Percentiles rank a stretch among this genome's conserved stretches.
These are phyloP conservation scores for Condylura cristata DNA, from an alignment of 2,113 vertebrate species.

Conservation along the genomic window DNA sequence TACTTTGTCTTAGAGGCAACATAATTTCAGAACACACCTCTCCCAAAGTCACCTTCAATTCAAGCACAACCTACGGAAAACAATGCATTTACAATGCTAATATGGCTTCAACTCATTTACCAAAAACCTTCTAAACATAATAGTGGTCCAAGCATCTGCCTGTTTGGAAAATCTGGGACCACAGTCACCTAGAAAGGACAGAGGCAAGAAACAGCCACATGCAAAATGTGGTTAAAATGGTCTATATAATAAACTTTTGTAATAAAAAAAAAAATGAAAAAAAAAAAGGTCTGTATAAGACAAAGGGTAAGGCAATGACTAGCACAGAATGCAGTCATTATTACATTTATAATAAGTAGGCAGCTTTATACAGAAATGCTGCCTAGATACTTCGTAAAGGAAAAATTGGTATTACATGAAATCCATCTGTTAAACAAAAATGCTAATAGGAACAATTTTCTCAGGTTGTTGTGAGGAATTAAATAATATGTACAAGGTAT, in stretches of 20 bases:
- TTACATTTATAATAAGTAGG: background rate
- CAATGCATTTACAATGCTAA: background rate
- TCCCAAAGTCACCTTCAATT: background rate
- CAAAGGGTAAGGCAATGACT: background rate
- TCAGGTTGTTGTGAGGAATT: slow-evolving; percentile 14
- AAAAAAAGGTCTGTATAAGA: background rate
- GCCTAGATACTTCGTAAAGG: background rate
- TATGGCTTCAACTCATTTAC: background rate
- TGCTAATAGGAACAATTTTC: background rate
- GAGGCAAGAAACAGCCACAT: background rate
- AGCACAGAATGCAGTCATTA: background rate
- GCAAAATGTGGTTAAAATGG: background rate
- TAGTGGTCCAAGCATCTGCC: background rate
- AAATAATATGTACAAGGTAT: background rate
- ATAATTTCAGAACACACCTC: background rate
- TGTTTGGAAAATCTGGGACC: background rate
- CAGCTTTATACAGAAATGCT: slow-evolving; percentile 16
- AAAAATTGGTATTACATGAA: slow-evolving; percentile 6
- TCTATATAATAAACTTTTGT: no score
- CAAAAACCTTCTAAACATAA: background rate
- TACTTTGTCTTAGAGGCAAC: background rate
- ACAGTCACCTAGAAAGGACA: background rate
- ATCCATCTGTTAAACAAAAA: slow-evolving; percentile 19
- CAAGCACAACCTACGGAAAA: background rate
- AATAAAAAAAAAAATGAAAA: no score